A percentile compares a stretch with the other conserved stretches of the same genome.
Evolutionary conservation across 2,113 vertebrate species (phyloP).

Genomic region (Crotalus tigris): DNA sequence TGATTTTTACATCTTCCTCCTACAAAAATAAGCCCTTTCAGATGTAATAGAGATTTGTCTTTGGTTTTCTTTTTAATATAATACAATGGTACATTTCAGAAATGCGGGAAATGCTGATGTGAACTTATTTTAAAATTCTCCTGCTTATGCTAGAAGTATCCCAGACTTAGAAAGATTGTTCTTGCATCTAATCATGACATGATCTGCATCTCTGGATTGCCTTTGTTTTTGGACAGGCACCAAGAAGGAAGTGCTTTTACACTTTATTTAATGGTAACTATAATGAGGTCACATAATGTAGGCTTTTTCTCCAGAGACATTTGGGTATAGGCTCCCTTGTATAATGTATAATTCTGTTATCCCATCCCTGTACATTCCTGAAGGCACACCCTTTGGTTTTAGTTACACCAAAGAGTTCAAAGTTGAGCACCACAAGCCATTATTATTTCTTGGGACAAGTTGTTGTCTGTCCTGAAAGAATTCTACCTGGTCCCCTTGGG

Average conservation of each 20-base stretch:
- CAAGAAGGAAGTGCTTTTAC: neutral
- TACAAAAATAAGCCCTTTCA: neutral
- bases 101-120: neutral
- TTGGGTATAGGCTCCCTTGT: neutral
- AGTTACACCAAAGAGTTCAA: constrained; percentile 32
- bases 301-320: neutral
- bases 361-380: constrained; percentile 21
- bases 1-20: neutral
- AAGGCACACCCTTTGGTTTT: constrained; percentile 28
- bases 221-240: neutral
- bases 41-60: neutral
- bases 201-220: neutral
- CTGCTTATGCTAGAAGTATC: too few relatives aligned
- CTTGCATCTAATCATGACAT: neutral
- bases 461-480: constrained; percentile 41
- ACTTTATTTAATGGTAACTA: neutral
- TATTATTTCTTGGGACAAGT: constrained; percentile 36
- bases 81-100: neutral
- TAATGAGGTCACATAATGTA: neutral
- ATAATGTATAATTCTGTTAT: constrained; percentile 6
- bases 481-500: constrained; percentile 54
- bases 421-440: constrained; percentile 26
- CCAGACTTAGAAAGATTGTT: neutral
- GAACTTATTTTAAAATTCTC: neutral
- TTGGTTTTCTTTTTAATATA: neutral